These are phyloP conservation scores for Azorinus chamasolen DNA, from an alignment of 2,888 invertebrate genomes.

Conservation along the genomic window DNA sequence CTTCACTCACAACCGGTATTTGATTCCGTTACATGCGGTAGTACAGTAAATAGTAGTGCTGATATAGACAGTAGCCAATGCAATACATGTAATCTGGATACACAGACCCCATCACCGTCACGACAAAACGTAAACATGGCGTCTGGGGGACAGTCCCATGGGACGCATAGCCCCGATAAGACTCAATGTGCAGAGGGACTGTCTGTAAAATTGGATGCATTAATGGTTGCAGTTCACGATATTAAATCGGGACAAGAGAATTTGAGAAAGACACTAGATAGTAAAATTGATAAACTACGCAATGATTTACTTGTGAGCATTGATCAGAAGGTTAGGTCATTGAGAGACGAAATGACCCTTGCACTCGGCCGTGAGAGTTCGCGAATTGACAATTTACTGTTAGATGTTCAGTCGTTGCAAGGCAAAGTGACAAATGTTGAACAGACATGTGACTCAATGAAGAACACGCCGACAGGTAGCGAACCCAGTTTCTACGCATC, in stretches of 20 bases:
- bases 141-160: not conserved
- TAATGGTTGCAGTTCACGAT: not conserved
- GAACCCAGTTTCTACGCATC: not conserved
- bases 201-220: not conserved
- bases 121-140: not conserved
- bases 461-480: too few relatives aligned
- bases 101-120: not conserved
- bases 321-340: not conserved
- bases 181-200: not conserved
- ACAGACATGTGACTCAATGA: too few relatives aligned
- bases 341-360: not conserved
- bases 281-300: slow-evolving; percentile 7
- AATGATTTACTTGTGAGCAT: not conserved
- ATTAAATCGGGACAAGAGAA: not conserved
- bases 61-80: too few relatives aligned
- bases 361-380: not conserved
- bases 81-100: too few relatives aligned
- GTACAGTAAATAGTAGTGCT: not conserved
- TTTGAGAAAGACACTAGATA: not conserved
- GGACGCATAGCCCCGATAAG: not conserved
- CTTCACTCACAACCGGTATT: too few relatives aligned
- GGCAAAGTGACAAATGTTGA: not conserved
- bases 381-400: slow-evolving; percentile 2
- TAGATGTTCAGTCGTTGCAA: not conserved
- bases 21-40: not conserved